phyloP scores from a whole-genome alignment of 1,140 invertebrate genomes.

The Asobara japonica region DNA sequence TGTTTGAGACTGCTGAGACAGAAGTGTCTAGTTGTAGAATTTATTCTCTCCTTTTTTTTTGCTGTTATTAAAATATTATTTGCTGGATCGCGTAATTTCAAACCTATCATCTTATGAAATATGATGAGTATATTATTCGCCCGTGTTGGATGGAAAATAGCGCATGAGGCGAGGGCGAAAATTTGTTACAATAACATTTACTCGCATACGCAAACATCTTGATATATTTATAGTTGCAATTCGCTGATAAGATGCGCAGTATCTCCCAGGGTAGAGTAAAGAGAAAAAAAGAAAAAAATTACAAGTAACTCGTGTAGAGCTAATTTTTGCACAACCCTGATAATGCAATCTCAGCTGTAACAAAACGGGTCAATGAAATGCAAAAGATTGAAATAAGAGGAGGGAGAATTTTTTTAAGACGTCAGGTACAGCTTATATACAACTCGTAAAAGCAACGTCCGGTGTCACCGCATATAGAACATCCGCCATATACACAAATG shows the following conservation, averaged over 20 bases:
- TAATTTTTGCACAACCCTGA: neutral
- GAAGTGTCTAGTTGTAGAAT: neutral
- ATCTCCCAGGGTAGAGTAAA: neutral
- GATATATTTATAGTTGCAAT: conserved; percentile 12
- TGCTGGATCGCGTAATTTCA: no score
- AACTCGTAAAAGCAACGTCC: conserved; percentile 39
- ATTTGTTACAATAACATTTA: neutral
- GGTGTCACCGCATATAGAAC: conserved; percentile 51
- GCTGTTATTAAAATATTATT: neutral
- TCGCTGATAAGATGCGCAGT: neutral
- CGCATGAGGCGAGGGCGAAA: neutral
- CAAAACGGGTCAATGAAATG: conserved; percentile 5
- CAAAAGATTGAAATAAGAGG: conserved; percentile 3
- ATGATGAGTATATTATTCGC: neutral
- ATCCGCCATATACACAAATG: conserved; percentile 38
- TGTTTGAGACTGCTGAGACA: neutral
- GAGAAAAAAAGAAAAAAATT: neutral
- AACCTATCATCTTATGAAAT: neutral
- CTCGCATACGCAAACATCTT: neutral
- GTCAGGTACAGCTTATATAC: conserved; percentile 12
- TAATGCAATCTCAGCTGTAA: neutral
- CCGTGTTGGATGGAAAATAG: neutral
- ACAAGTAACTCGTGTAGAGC: neutral
- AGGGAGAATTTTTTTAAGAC: neutral
- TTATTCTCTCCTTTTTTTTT: neutral